Percentiles rank a stretch among this genome's conserved stretches.
These are phyloP conservation scores for Andrena bucephala DNA, from an alignment of 2,888 invertebrate species.

Conservation along the genomic window DNA sequence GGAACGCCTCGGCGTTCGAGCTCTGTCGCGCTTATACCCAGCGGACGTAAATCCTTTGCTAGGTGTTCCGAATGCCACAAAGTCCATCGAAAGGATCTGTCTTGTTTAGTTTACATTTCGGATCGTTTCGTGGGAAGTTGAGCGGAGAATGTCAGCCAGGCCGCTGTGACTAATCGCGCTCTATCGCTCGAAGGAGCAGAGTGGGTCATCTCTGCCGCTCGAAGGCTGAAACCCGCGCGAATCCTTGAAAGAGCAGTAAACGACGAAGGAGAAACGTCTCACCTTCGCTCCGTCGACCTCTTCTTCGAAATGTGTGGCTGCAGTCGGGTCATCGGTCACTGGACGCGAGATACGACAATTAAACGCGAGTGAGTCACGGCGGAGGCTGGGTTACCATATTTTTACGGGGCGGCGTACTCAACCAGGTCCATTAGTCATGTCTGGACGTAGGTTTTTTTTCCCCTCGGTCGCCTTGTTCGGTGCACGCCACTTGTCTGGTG, in stretches of 20 bases:
- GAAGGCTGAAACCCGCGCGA: slow-evolving; percentile 20
- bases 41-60: too few relatives aligned
- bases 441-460: slow-evolving; percentile 17
- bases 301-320: slow-evolving; percentile 8
- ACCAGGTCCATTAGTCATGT: slow-evolving; percentile 30
- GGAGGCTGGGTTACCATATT: slow-evolving; percentile 10
- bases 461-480: slow-evolving; percentile 10
- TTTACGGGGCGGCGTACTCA: slow-evolving; percentile 19
- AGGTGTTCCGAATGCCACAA: too few relatives aligned
- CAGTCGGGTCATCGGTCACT: slow-evolving; percentile 5
- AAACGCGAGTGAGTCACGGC: slow-evolving; percentile 45
- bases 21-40: neutral
- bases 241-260: slow-evolving; percentile 15
- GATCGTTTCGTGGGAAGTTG: neutral
- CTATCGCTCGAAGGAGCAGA: neutral
- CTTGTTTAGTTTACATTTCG: too few relatives aligned
- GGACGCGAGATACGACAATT: slow-evolving; percentile 40
- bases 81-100: too few relatives aligned
- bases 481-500: neutral
- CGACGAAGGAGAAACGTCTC: slow-evolving; percentile 1
- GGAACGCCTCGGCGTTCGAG: neutral
- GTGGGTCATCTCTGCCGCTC: slow-evolving; percentile 16
- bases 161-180: neutral
- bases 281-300: neutral
- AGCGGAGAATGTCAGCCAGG: neutral